A percentile compares a stretch with the other conserved stretches of the same genome.
phyloP scores from a whole-genome alignment of 2,888 invertebrate species.

The Hedychridium roseum region DNA sequence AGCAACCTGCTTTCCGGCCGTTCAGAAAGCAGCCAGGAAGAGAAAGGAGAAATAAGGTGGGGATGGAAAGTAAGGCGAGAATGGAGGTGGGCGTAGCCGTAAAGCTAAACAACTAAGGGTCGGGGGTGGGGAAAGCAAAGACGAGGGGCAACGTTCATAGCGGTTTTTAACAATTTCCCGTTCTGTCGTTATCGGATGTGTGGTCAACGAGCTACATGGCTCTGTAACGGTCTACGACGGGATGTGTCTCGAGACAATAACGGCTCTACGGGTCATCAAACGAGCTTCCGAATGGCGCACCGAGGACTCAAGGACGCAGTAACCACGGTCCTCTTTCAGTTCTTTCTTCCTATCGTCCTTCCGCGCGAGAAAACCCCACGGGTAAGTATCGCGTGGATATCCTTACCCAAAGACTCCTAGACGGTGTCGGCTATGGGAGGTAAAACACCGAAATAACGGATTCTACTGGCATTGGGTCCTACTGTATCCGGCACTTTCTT shows the following conservation, averaged over 20 bases:
- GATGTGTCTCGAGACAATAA: conserved; percentile 58
- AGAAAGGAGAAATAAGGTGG: conserved; percentile 1
- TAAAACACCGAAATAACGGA: conserved; percentile 38
- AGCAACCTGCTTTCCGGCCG: conserved; percentile 9
- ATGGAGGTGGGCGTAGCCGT: conserved; percentile 15
- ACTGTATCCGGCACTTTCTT: neutral
- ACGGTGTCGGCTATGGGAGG: conserved; percentile 50
- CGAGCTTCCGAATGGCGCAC: conserved; percentile 59
- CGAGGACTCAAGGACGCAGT: conserved; percentile 50
- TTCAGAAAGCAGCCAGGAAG: conserved; percentile 6
- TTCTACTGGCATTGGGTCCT: conserved; percentile 17
- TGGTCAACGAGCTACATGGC: conserved; percentile 50
- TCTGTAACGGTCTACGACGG: conserved; percentile 34
- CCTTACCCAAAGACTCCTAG: conserved; percentile 34
- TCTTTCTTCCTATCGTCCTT: conserved; percentile 34
- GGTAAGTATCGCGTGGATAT: no score
- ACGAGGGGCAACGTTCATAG: conserved; percentile 13
- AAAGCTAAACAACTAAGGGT: conserved; percentile 33
- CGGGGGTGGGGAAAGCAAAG: neutral
- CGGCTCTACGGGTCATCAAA: conserved; percentile 59
- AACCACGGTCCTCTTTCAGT: conserved; percentile 40
- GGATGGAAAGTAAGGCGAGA: conserved; percentile 16
- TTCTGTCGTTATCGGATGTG: conserved; percentile 55
- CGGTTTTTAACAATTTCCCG: conserved; percentile 56
- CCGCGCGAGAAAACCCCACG: conserved; percentile 26